phyloP scores from a whole-genome alignment of 2,888 invertebrate species.

The Bembecia ichneumoniformis region DNA sequence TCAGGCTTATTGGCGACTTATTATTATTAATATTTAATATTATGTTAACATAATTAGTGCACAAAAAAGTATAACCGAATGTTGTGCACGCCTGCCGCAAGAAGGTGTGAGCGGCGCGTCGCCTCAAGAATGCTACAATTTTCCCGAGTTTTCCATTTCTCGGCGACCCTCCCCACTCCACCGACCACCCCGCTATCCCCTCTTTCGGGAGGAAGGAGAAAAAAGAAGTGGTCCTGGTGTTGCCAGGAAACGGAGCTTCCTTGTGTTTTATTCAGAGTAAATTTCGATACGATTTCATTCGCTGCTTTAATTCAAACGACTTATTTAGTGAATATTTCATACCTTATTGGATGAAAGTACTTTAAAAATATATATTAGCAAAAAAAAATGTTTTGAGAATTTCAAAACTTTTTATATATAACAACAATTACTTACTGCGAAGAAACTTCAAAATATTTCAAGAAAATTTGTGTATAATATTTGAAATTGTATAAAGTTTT shows the following conservation, averaged over 20 bases:
- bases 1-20: too few relatives aligned
- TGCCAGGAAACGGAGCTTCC: constrained; percentile 38
- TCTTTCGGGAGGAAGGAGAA: constrained; percentile 24
- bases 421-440: too few relatives aligned
- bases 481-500: too few relatives aligned
- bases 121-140: constrained; percentile 74
- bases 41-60: too few relatives aligned
- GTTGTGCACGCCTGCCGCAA: constrained; percentile 39
- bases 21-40: too few relatives aligned
- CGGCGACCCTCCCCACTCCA: constrained; percentile 40
- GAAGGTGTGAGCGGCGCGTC: constrained; percentile 70
- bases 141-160: constrained; percentile 73
- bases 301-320: background rate
- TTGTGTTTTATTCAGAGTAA: background rate
- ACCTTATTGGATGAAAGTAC: too few relatives aligned
- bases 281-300: background rate
- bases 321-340: too few relatives aligned
- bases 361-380: too few relatives aligned
- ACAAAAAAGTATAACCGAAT: constrained; percentile 14
- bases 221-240: constrained; percentile 60
- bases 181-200: constrained; percentile 11
- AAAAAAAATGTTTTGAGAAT: too few relatives aligned
- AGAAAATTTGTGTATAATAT: too few relatives aligned
- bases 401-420: too few relatives aligned
- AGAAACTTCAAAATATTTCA: too few relatives aligned